Conservation (phyloP, 1,140 invertebrate species). For the Phortica variegata region DNA sequence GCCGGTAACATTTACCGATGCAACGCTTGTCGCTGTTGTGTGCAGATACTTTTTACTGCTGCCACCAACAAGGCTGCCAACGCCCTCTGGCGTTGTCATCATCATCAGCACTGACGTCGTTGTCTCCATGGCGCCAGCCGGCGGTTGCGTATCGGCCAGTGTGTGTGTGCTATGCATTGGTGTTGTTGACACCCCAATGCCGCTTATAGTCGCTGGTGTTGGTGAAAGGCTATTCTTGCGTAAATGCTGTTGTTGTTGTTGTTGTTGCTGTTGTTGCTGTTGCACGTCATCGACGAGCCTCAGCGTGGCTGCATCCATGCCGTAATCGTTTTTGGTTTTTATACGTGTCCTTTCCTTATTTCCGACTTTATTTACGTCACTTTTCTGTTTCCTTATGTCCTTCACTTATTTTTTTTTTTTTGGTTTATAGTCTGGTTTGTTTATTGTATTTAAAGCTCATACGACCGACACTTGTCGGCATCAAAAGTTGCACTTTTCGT, state of each 20-base stretch:
- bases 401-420: not conserved
- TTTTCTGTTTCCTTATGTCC: conserved; percentile 4
- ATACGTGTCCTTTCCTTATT: too few relatives aligned
- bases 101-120: not conserved
- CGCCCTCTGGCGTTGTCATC: not conserved
- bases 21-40: not conserved
- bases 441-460: too few relatives aligned
- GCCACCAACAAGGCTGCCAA: not conserved
- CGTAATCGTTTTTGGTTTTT: not conserved
- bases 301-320: conserved; percentile 27
- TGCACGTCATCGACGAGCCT: conserved; percentile 29
- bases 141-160: too few relatives aligned
- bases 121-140: not conserved
- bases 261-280: conserved; percentile 15
- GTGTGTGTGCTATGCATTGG: too few relatives aligned
- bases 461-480: too few relatives aligned
- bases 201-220: conserved; percentile 2
- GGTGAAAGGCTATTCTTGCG: conserved; percentile 1
- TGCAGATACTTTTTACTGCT: not conserved
- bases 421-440: too few relatives aligned
- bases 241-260: conserved; percentile 4
- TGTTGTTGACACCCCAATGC: not conserved
- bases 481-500: too few relatives aligned
- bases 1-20: conserved; percentile 4
- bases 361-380: not conserved